These are phyloP conservation scores for Amblyjoppa proteus DNA, from an alignment of 2,888 invertebrate species.

Conservation along the genomic window DNA sequence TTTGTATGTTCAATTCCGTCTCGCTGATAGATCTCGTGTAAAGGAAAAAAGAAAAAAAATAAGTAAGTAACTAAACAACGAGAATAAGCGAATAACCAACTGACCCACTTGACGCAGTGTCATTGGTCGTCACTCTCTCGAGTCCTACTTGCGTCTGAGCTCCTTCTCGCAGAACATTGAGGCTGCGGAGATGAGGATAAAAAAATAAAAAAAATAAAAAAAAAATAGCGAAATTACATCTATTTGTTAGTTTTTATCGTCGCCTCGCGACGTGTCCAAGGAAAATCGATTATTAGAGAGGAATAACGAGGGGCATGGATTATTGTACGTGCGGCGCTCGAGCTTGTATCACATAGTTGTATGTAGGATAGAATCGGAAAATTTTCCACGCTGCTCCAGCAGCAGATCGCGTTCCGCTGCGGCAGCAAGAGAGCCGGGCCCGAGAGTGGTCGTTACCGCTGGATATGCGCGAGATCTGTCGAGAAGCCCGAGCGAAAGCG, in stretches of 20 bases:
- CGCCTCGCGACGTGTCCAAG: conserved; percentile 46
- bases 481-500: conserved; percentile 64
- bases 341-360: neutral
- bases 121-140: conserved; percentile 48
- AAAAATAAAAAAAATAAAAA: neutral
- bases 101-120: conserved; percentile 60
- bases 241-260: conserved; percentile 50
- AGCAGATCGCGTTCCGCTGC: conserved; percentile 16
- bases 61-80: conserved; percentile 49
- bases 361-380: conserved; percentile 21
- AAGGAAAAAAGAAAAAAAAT: conserved; percentile 1
- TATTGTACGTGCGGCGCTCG: conserved; percentile 25
- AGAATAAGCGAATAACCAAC: conserved; percentile 64
- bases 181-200: neutral
- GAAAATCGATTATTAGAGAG: conserved; percentile 56
- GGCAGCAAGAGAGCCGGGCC: neutral
- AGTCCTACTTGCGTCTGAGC: conserved; percentile 61
- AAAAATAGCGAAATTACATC: conserved; percentile 48
- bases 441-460: conserved; percentile 55
- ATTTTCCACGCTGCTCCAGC: conserved; percentile 42
- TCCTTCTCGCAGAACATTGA: conserved; percentile 10
- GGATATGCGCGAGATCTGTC: conserved; percentile 62
- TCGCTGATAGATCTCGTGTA: neutral
- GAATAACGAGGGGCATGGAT: conserved; percentile 5
- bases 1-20: conserved; percentile 23